Percentiles rank a stretch among this genome's conserved stretches.
Evolutionary conservation across 2,888 invertebrate genomes (phyloP).

Genomic region (Blera fallax): DNA sequence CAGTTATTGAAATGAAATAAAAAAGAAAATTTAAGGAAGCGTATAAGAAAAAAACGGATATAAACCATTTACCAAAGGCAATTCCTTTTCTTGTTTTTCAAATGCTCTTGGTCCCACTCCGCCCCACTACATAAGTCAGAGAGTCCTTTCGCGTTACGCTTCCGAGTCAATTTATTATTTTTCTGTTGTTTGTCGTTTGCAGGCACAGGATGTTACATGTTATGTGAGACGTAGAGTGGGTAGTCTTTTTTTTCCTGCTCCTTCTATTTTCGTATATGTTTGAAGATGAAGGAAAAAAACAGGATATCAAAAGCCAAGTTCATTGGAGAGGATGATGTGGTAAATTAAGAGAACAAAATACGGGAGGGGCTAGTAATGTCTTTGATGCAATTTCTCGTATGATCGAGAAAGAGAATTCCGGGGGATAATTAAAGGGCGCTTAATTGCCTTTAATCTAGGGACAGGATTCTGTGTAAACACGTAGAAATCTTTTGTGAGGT

Average conservation of each 20-base stretch:
- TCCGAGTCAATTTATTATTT: slow-evolving; percentile 67
- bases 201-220: slow-evolving; percentile 62
- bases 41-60: slow-evolving; percentile 40
- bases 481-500: background rate
- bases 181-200: slow-evolving; percentile 64
- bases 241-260: slow-evolving; percentile 13
- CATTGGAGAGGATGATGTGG: slow-evolving; percentile 66
- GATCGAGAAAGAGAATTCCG: background rate
- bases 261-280: slow-evolving; percentile 15
- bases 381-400: slow-evolving; percentile 50
- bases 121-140: background rate
- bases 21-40: slow-evolving; percentile 19
- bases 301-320: slow-evolving; percentile 57
- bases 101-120: slow-evolving; percentile 9
- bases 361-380: slow-evolving; percentile 24
- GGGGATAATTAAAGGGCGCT: background rate
- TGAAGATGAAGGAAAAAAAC: slow-evolving; percentile 10
- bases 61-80: slow-evolving; percentile 57
- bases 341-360: slow-evolving; percentile 56
- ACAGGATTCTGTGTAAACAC: background rate
- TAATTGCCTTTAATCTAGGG: background rate
- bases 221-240: slow-evolving; percentile 12
- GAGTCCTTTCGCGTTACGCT: slow-evolving; percentile 33
- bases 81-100: slow-evolving; percentile 53
- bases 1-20: slow-evolving; percentile 34